Evolutionary conservation across 1,140 invertebrate species (phyloP).

Genomic region (Lucilia sericata): DNA sequence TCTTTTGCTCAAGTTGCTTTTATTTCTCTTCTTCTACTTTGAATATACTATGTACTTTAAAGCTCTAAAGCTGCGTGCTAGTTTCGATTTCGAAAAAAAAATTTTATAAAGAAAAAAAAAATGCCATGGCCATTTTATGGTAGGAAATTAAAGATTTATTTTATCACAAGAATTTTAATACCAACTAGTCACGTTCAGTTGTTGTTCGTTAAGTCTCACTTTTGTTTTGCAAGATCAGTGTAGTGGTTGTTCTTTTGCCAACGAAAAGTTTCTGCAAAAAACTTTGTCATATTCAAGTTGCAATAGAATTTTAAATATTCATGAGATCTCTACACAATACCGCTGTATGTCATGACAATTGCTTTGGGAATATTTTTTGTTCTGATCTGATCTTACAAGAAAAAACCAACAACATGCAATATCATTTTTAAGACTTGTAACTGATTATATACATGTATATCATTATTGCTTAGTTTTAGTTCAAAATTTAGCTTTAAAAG

Average conservation of each 20-base stretch:
- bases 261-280: neutral
- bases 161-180: neutral
- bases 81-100: slow-evolving; percentile 16
- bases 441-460: too few species aligned
- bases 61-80: slow-evolving; percentile 31
- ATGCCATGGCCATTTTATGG: slow-evolving; percentile 38
- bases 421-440: too few species aligned
- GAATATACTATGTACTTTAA: neutral
- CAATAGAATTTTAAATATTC: neutral
- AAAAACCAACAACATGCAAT: too few species aligned
- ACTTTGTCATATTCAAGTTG: neutral
- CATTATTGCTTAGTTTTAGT: too few species aligned
- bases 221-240: neutral
- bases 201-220: neutral
- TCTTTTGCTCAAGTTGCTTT: slow-evolving; percentile 14
- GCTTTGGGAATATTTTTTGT: too few species aligned
- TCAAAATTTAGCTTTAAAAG: too few species aligned
- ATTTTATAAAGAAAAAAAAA: slow-evolving; percentile 2
- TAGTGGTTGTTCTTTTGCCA: too few species aligned
- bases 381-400: too few species aligned
- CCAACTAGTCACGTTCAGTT: slow-evolving; percentile 29
- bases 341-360: too few species aligned
- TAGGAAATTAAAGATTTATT: slow-evolving; percentile 29
- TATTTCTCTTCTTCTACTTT: neutral
- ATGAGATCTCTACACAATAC: neutral